Evolutionary conservation across 1,140 invertebrate genomes (phyloP).

Genomic region (Habropoda laboriosa): DNA sequence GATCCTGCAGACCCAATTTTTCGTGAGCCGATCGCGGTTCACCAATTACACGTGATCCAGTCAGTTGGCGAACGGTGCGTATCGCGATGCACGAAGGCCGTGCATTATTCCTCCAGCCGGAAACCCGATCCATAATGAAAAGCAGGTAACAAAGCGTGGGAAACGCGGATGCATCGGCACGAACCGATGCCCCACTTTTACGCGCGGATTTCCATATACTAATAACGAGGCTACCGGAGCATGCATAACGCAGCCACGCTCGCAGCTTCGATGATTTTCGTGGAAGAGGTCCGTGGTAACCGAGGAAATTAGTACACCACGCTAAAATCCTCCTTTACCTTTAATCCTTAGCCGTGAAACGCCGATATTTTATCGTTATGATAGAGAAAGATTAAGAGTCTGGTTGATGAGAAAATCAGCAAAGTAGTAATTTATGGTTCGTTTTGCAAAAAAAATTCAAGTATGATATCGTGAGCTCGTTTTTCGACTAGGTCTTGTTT

Average conservation of each 20-base stretch:
- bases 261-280: slow-evolving; percentile 6
- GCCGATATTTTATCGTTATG: no score
- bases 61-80: neutral
- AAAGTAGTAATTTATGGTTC: no score
- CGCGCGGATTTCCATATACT: slow-evolving; percentile 36
- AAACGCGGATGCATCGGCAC: neutral
- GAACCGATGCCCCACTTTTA: slow-evolving; percentile 41
- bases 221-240: slow-evolving; percentile 26
- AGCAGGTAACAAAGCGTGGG: slow-evolving; percentile 45
- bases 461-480: no score
- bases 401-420: no score
- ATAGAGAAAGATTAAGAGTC: no score
- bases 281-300: neutral
- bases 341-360: no score
- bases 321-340: no score
- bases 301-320: no score
- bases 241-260: slow-evolving; percentile 23
- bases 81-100: neutral
- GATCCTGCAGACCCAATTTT: slow-evolving; percentile 11
- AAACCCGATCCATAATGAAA: slow-evolving; percentile 38
- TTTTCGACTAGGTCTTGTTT: neutral
- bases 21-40: slow-evolving; percentile 5
- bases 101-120: slow-evolving; percentile 15
- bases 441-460: no score
- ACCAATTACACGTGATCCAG: slow-evolving; percentile 20